phyloP scores from a whole-genome alignment of 2,113 vertebrate species.

The Callionymus lyra region DNA sequence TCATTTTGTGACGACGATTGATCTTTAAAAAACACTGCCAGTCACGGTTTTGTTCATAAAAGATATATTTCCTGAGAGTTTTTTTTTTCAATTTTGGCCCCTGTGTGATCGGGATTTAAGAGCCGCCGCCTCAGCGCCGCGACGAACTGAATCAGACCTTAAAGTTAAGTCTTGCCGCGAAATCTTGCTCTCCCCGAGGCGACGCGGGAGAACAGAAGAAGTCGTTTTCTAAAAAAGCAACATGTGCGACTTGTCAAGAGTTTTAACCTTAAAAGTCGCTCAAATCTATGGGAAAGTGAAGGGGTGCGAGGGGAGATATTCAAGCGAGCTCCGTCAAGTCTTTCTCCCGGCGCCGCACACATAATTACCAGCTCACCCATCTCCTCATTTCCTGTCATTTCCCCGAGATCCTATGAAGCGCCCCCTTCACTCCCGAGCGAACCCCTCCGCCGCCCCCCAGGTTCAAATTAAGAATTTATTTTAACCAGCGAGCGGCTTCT shows the following conservation, averaged over 20 bases:
- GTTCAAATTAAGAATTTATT: constrained; percentile 73
- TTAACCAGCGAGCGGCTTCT: constrained; percentile 67
- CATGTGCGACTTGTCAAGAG: constrained; percentile 5
- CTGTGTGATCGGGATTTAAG: constrained; percentile 2
- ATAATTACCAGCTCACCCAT: constrained; percentile 46
- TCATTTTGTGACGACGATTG: too few relatives aligned
- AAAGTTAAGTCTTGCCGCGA: constrained; percentile 21
- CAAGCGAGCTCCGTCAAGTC: constrained; percentile 20
- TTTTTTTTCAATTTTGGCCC: too few relatives aligned
- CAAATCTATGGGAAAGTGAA: too few relatives aligned
- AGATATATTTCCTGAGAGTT: too few relatives aligned
- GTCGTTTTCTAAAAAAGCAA: constrained; percentile 15
- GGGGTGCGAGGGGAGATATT: too few relatives aligned
- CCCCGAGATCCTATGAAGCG: constrained; percentile 49
- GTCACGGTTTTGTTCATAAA: neutral
- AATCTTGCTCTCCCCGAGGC: constrained; percentile 1
- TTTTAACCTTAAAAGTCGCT: too few relatives aligned
- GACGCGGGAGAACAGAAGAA: neutral
- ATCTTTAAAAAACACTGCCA: too few relatives aligned
- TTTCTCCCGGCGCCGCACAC: constrained; percentile 42
- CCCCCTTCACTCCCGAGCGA: constrained; percentile 23
- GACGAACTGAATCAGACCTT: neutral
- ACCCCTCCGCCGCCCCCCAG: constrained; percentile 49
- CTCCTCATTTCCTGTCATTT: constrained; percentile 41
- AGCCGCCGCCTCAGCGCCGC: constrained; percentile 6